Conservation (phyloP, 2,888 invertebrate genomes). For the Pristionchus exspectatus region DNA sequence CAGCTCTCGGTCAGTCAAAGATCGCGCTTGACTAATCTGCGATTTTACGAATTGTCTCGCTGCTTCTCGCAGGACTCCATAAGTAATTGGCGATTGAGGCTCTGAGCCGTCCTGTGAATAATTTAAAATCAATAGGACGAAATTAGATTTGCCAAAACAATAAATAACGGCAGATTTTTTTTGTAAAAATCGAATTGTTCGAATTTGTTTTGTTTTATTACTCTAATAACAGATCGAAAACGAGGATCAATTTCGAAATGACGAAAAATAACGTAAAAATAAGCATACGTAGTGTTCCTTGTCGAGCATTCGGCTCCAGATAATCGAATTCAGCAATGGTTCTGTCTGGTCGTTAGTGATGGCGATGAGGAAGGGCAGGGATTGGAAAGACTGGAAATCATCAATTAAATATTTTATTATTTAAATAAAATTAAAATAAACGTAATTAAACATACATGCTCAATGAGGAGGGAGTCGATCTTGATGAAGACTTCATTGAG, state of each 20-base stretch:
- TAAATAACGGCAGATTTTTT: too few species aligned
- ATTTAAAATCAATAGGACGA: background rate
- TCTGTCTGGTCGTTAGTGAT: conserved; percentile 73
- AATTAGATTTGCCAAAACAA: too few species aligned
- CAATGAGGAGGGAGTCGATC: conserved; percentile 64
- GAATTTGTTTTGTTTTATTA: too few species aligned
- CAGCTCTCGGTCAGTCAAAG: conserved; percentile 63
- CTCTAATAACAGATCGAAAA: background rate
- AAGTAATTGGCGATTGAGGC: conserved; percentile 46
- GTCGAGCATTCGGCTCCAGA: conserved; percentile 69
- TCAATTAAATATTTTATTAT: background rate
- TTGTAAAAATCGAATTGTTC: too few species aligned
- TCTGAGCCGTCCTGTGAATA: conserved; percentile 20
- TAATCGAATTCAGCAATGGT: conserved; percentile 69
- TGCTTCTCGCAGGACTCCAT: conserved; percentile 62
- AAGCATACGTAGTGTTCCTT: conserved; percentile 60
- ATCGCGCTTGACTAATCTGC: conserved; percentile 65
- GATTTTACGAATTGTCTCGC: conserved; percentile 65
- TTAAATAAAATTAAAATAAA: background rate
- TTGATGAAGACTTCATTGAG: conserved; percentile 69
- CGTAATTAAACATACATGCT: conserved; percentile 61
- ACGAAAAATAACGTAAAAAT: background rate
- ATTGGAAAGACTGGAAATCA: conserved; percentile 59
- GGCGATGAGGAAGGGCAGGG: conserved; percentile 71
- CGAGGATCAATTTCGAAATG: too few species aligned